Percentiles rank a stretch among this genome's conserved stretches.
phyloP scores from a whole-genome alignment of 2,888 invertebrate genomes.

The Trypoxylon attenuatum region DNA sequence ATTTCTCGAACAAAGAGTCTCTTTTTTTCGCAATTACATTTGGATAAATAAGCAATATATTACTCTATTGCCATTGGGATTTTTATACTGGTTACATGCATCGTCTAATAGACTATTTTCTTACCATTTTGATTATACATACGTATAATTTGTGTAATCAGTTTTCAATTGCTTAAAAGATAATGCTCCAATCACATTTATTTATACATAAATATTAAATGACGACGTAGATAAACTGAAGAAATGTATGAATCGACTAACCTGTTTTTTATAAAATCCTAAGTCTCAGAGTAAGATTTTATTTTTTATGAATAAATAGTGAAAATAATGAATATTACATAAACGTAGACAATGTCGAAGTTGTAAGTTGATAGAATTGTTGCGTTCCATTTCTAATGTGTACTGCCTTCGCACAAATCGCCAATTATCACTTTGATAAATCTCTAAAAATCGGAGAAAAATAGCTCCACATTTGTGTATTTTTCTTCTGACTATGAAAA shows the following conservation, averaged over 20 bases:
- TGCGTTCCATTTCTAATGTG: conserved; percentile 14
- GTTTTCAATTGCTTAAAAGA: not conserved
- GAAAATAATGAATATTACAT: conserved; percentile 52
- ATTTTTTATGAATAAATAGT: conserved; percentile 64
- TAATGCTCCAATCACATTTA: too few relatives aligned
- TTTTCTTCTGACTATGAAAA: too few relatives aligned
- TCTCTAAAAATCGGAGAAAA: too few relatives aligned
- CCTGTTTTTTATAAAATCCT: too few relatives aligned
- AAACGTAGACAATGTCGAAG: conserved; percentile 23
- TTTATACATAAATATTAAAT: too few relatives aligned
- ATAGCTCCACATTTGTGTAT: too few relatives aligned
- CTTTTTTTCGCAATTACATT: too few relatives aligned
- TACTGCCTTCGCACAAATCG: too few relatives aligned
- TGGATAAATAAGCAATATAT: not conserved
- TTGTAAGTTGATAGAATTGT: conserved; percentile 23
- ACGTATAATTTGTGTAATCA: too few relatives aligned
- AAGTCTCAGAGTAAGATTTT: conserved; percentile 27
- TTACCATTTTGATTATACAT: too few relatives aligned
- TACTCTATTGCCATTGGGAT: not conserved
- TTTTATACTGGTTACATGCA: not conserved
- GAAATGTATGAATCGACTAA: not conserved
- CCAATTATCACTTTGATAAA: too few relatives aligned
- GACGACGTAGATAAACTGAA: not conserved
- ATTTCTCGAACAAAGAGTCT: not conserved
- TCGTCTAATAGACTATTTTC: not conserved